Evolutionary conservation across 2,113 vertebrate species (phyloP).

Genomic region (Tragelaphus buxtoni): DNA sequence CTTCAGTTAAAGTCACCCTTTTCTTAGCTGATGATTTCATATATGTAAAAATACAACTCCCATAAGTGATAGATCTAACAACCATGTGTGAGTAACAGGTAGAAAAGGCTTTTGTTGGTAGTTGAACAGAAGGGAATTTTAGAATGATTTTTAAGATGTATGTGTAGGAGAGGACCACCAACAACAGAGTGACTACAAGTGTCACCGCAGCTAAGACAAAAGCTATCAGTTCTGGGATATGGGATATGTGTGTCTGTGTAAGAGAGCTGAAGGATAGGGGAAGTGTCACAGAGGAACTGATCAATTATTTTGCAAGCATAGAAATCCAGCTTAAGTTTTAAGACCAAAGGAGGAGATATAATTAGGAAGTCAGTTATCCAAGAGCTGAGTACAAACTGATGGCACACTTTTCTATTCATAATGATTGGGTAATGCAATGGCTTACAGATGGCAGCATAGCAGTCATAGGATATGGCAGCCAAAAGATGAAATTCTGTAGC

Average conservation of each 20-base stretch:
- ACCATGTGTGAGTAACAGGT: background rate
- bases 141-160: background rate
- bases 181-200: background rate
- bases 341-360: slow-evolving; percentile 17
- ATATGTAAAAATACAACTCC: background rate
- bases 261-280: background rate
- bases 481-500: slow-evolving; percentile 49
- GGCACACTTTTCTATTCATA: slow-evolving; percentile 28
- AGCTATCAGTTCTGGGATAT: background rate
- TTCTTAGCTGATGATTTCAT: background rate
- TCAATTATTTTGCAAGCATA: slow-evolving; percentile 39
- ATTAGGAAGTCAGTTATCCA: slow-evolving; percentile 25
- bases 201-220: background rate
- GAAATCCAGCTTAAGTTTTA: slow-evolving; percentile 44
- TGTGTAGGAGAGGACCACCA: background rate
- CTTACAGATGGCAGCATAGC: slow-evolving; percentile 45
- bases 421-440: slow-evolving; percentile 6
- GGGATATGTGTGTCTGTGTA: background rate
- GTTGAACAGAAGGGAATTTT: background rate
- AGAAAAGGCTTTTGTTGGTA: background rate
- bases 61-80: background rate
- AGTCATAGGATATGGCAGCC: slow-evolving; percentile 39
- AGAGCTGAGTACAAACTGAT: background rate
- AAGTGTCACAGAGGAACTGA: slow-evolving; percentile 45
- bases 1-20: background rate